phyloP scores from a whole-genome alignment of 2,888 invertebrate genomes.

The Drosophila prolongata region DNA sequence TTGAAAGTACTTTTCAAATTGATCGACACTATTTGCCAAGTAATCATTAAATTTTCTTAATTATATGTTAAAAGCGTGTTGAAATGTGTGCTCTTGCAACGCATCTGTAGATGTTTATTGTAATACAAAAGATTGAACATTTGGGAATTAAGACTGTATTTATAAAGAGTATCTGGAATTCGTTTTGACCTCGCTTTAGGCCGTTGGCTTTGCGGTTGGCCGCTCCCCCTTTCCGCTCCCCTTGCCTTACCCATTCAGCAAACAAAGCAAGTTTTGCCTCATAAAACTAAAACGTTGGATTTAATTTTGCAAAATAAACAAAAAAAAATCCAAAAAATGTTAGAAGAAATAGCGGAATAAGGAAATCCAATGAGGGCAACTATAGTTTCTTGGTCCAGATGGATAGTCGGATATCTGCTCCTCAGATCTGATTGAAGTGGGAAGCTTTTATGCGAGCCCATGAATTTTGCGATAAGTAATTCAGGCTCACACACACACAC shows the following conservation, averaged over 20 bases:
- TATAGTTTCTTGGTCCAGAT: conserved; percentile 14
- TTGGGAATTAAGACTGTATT: not conserved
- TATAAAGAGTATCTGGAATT: not conserved
- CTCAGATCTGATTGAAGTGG: conserved; percentile 35
- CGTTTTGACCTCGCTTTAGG: not conserved
- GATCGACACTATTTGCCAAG: too few species aligned
- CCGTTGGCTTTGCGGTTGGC: conserved; percentile 21
- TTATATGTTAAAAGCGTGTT: too few species aligned
- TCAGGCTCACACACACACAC: conserved; percentile 9
- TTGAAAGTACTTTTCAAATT: too few species aligned
- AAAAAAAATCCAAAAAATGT: conserved; percentile 44
- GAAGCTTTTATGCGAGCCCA: conserved; percentile 16
- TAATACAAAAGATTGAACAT: too few species aligned
- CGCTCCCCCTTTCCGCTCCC: not conserved
- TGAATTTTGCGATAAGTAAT: conserved; percentile 38
- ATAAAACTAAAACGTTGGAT: conserved; percentile 79
- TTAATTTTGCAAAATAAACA: conserved; percentile 80
- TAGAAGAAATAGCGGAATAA: not conserved
- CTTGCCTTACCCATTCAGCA: conserved; percentile 53
- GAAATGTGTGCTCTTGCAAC: too few species aligned
- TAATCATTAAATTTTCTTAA: too few species aligned
- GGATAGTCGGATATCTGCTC: conserved; percentile 20
- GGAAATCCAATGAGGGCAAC: conserved; percentile 5
- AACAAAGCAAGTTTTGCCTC: conserved; percentile 76
- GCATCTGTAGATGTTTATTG: too few species aligned